Conservation (phyloP, 2,113 vertebrate genomes). For the Crotalus horridus region DNA sequence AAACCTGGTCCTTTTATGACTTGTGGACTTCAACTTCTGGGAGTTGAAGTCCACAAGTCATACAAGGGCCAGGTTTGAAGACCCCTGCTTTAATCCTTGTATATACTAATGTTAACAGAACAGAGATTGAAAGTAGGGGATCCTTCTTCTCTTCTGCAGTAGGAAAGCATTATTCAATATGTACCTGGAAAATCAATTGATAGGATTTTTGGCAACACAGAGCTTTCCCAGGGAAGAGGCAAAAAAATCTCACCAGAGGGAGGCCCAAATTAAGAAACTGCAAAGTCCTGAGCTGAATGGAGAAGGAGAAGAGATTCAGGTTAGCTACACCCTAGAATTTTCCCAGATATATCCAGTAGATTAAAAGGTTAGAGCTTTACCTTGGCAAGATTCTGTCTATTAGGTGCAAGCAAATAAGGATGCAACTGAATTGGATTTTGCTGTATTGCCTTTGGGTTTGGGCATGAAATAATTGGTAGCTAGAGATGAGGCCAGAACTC, state of each 20-base stretch:
- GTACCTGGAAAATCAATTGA: neutral
- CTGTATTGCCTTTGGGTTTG: neutral
- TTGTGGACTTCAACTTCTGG: too few relatives aligned
- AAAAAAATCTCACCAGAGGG: neutral
- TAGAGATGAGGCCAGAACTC: neutral
- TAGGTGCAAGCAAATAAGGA: neutral
- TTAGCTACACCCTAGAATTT: neutral
- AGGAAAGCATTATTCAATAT: neutral
- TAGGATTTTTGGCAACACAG: neutral
- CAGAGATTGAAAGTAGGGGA: neutral
- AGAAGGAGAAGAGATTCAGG: neutral
- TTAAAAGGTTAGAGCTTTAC: neutral
- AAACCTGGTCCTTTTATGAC: too few relatives aligned
- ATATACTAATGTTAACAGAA: neutral
- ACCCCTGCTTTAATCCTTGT: neutral
- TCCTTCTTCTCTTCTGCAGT: neutral
- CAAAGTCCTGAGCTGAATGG: neutral
- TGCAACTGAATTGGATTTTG: neutral
- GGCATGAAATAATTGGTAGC: neutral
- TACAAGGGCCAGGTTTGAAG: too few relatives aligned
- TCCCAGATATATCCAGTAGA: neutral
- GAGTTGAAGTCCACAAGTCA: too few relatives aligned
- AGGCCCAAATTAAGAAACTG: neutral
- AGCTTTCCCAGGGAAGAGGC: neutral
- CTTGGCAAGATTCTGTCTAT: neutral